phyloP scores from a whole-genome alignment of 2,113 vertebrate species.

The Mustela lutreola region DNA sequence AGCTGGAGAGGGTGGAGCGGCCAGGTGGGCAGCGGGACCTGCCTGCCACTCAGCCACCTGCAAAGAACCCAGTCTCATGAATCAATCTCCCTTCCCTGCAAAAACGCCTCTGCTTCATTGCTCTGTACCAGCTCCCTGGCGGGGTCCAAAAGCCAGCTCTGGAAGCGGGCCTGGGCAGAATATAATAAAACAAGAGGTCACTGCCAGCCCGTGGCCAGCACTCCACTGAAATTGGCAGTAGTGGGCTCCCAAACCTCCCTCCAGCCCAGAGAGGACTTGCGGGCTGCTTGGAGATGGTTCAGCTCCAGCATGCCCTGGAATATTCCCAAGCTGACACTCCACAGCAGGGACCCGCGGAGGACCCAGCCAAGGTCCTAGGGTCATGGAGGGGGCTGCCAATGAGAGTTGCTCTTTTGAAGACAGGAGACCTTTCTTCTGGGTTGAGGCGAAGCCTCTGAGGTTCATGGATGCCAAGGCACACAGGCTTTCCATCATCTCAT shows the following conservation, averaged over 20 bases:
- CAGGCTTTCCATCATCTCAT: constrained; percentile 20
- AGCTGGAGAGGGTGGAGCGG: not conserved
- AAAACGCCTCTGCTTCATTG: not conserved
- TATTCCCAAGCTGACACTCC: not conserved
- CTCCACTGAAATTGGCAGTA: constrained; percentile 50
- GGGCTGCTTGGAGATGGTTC: constrained; percentile 37
- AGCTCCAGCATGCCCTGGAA: not conserved
- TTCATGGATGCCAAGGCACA: constrained; percentile 16
- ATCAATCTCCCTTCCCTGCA: not conserved
- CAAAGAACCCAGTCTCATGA: not conserved
- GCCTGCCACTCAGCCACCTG: not conserved
- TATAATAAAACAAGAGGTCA: not conserved
- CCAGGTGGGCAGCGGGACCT: not conserved
- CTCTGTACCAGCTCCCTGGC: not conserved
- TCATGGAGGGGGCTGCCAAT: not conserved
- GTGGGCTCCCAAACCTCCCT: not conserved
- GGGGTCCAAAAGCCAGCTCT: not conserved
- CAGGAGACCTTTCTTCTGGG: not conserved
- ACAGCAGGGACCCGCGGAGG: fast-evolving
- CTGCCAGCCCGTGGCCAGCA: constrained; percentile 33
- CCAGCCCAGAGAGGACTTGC: constrained; percentile 9
- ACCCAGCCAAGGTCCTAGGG: not conserved
- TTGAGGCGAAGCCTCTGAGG: not conserved
- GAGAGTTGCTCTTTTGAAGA: constrained; percentile 7
- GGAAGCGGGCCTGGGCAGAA: not conserved